Base-by-base conservation (phyloP, 2,797 vertebrate species). In the Strix occidentalis region DNA sequence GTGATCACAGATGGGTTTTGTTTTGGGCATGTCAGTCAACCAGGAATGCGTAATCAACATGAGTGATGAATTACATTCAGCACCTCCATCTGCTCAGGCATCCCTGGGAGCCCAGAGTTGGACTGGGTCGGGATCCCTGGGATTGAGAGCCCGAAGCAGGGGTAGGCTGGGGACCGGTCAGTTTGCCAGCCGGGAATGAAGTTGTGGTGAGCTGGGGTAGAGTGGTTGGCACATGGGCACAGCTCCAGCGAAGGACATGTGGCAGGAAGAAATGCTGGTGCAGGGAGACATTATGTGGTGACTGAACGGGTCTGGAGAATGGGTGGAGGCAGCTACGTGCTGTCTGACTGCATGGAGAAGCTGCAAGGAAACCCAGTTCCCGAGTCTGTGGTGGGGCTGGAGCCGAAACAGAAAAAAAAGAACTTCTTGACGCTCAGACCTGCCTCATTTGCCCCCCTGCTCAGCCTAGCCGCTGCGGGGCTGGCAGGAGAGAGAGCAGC, bases 401-500 rank as follows among this genome's bases (percentile, higher is more conserved):
- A 70, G n/a, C 33, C 3, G 3, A 78, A 84, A 45, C 21, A 64
- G 33, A 11, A 61, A 4, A 39, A 29, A 56, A 79, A 41, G 9
- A 6, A 5, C 14, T 60, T 92, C 20, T 58, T 57, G 77, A 57
- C 57, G 29, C 6, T 57, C 46, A 11, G 33, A 10, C 12, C 29
- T 37, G 45, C 33, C 26, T 75, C 0, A 0, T 51, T 54, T 74
- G 19, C 17, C 31, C 4, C 74, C 33, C 41, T 37, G 43, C 33
- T 56, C 48, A 81, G 23, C 65, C 35, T 8, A 11, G 23, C 24
- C 9, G 5, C 17, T 29, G 11, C 1, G 2, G 24, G 19, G 11
- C 74, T 4, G 2, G 11, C 6, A 23, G 60, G 26, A 69, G 20
- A 17, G 14, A 23, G 0, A 6, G 53, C 3, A 0, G 6, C 1